Base-by-base conservation (phyloP, 1,140 invertebrate species). In the Aphaenogaster rudis region DNA sequence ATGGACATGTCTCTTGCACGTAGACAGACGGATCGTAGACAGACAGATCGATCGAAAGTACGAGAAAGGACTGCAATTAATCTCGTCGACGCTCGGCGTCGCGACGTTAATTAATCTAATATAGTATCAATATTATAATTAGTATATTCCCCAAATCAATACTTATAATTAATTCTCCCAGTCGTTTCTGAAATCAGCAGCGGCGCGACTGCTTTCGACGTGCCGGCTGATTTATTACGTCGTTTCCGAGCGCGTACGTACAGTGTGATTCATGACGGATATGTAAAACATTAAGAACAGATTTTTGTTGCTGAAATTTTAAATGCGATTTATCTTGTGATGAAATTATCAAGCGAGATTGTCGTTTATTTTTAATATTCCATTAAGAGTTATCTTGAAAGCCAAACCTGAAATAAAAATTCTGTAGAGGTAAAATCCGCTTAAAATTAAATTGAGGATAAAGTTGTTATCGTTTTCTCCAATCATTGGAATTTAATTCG, bases 41-140 rank as follows among this genome's bases (percentile, higher is more conserved):
- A 21, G 28, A 52, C 66, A 63, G 50, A 36, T 57, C 9, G 42
- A 59, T 28, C 57, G 84, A 78, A 50, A 74, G 77, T 11, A 90
- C 57, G 21, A n/a, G 54, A 39, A 71, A 57, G 66, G 39, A n/a
- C 36, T 61, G 81, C 90, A 92, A 94, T 94, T 94, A 94, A 93
- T 94, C 93, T 92, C 88, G 82, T 72, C 86, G 78, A 48, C 63
- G 63, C 77, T 86, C 86, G 36, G 82, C 86, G 80, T 90, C 79
- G 52, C 69, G 81, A 57, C 87, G 86, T 86, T 93, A 94, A 94
- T 94, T 94, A 93, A 94, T 94, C 91, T 91, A 91, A 92, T 91
- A 89, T 86, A 72, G 74, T 94, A 94, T 94, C 93, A 93, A 94
- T 94, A 93, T 94, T 94, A 93, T 93, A 93, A 94, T 93, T 93